Evolutionary conservation across 2,797 vertebrate species (phyloP).

Genomic region (Alosa sapidissima): DNA sequence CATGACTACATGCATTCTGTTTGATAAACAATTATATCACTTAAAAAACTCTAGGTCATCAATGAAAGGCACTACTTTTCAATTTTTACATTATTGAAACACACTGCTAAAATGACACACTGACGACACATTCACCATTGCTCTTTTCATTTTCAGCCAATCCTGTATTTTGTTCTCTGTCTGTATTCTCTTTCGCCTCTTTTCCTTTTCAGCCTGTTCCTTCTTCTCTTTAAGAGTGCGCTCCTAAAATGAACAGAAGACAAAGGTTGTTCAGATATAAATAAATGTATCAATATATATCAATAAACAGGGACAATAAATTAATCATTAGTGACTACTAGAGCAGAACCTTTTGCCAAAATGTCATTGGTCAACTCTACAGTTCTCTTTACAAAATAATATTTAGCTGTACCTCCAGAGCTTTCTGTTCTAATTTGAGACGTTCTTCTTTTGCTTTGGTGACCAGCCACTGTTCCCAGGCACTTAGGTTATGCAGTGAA

Average conservation of each 20-base stretch:
- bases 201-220: constrained; percentile 70
- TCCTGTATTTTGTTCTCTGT: constrained; percentile 82
- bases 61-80: not conserved
- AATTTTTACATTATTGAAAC: not conserved
- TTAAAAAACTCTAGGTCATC: not conserved
- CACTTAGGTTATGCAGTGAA: constrained; percentile 70
- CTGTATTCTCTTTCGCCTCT: constrained; percentile 75
- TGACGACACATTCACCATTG: constrained; percentile 67
- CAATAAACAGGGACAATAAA: too few relatives aligned
- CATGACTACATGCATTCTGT: too few relatives aligned
- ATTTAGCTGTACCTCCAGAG: constrained; percentile 74
- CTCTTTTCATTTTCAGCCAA: constrained; percentile 86
- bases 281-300: too few relatives aligned
- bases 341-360: not conserved
- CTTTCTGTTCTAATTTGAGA: constrained; percentile 75
- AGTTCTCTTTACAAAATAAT: not conserved
- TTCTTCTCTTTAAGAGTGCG: constrained; percentile 71
- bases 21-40: not conserved
- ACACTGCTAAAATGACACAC: not conserved
- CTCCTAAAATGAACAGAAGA: not conserved
- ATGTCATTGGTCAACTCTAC: not conserved
- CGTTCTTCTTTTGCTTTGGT: constrained; percentile 87
- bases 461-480: constrained; percentile 93
- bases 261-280: not conserved
- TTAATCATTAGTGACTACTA: not conserved